These are phyloP conservation scores for Drymodes brunneopygia DNA, from an alignment of 2,113 vertebrate genomes.

Conservation along the genomic window DNA sequence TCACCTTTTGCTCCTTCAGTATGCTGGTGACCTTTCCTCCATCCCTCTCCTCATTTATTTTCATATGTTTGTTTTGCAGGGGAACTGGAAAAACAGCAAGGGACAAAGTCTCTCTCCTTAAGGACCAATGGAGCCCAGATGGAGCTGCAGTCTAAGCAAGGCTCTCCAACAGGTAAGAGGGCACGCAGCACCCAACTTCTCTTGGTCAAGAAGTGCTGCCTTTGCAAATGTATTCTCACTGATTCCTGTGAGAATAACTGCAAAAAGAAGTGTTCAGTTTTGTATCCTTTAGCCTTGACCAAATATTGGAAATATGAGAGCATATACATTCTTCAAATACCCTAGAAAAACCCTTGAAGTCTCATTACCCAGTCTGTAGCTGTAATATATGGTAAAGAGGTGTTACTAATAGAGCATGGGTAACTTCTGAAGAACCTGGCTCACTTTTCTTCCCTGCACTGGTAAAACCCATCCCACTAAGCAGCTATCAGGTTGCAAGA, in stretches of 20 bases:
- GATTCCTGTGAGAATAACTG: background rate
- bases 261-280: background rate
- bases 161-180: conserved; percentile 86
- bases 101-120: conserved; percentile 79
- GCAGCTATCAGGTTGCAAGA: background rate
- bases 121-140: conserved; percentile 86
- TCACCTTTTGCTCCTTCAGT: background rate
- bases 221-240: background rate
- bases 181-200: background rate
- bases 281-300: background rate
- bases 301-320: background rate
- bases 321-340: background rate
- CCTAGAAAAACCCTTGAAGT: background rate
- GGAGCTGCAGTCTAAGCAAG: conserved; percentile 83
- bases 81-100: conserved; percentile 95
- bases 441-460: background rate
- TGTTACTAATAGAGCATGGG: background rate
- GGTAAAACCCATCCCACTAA: background rate
- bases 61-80: conserved; percentile 60
- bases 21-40: background rate
- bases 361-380: background rate
- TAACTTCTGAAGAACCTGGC: background rate
- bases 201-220: background rate
- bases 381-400: background rate
- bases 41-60: background rate